A percentile compares a stretch with the other conserved stretches of the same genome.
phyloP scores from a whole-genome alignment of 1,140 invertebrate genomes.

The Drosophila cardini region DNA sequence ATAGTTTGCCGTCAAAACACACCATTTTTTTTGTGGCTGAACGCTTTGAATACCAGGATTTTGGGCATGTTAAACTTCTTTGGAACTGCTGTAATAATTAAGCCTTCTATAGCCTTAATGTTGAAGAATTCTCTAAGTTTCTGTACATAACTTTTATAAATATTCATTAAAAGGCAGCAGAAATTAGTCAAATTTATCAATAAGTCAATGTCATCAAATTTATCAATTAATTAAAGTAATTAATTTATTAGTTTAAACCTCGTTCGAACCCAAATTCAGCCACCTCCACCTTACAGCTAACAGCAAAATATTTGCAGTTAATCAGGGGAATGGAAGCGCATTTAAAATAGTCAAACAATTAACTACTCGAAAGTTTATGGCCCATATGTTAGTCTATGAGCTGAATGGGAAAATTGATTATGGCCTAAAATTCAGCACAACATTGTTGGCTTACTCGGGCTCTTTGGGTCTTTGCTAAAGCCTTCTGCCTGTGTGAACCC shows the following conservation, averaged over 20 bases:
- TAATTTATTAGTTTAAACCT: too few relatives aligned
- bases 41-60: not conserved
- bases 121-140: too few relatives aligned
- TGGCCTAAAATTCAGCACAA: not conserved
- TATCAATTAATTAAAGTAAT: too few relatives aligned
- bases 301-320: conserved; percentile 28
- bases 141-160: too few relatives aligned
- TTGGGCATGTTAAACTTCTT: not conserved
- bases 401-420: conserved; percentile 7
- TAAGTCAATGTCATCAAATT: too few relatives aligned
- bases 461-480: not conserved
- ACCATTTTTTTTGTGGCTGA: not conserved
- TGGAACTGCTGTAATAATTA: too few relatives aligned
- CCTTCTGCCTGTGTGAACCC: not conserved
- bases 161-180: too few relatives aligned
- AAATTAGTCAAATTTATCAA: too few relatives aligned
- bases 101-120: too few relatives aligned
- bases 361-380: conserved; percentile 15
- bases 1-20: not conserved
- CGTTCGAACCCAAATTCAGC: not conserved
- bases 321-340: conserved; percentile 14
- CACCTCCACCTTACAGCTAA: not conserved
- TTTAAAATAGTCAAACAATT: conserved; percentile 22
- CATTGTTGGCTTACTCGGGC: not conserved
- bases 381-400: not conserved